Conservation (phyloP, 2,888 invertebrate species). For the Pachydiplax longipennis region DNA sequence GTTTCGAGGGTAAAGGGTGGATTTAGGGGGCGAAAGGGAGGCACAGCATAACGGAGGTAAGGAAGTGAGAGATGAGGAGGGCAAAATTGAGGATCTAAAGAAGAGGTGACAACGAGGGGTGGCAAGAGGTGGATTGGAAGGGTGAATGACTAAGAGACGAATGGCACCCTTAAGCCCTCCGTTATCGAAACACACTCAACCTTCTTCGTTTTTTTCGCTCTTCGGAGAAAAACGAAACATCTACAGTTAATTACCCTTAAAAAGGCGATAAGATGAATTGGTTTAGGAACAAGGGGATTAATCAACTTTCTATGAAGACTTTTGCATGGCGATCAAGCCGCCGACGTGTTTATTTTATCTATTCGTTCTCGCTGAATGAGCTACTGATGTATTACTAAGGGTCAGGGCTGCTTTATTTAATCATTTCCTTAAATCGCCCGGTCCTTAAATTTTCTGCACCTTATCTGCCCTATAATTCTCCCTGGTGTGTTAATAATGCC, state of each 20-base stretch:
- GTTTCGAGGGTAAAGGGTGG: too few relatives aligned
- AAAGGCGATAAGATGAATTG: not conserved
- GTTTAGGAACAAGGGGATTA: not conserved
- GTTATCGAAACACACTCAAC: not conserved
- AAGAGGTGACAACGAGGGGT: not conserved
- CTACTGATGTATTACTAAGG: not conserved
- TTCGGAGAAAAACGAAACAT: not conserved
- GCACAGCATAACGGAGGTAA: too few relatives aligned
- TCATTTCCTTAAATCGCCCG: too few relatives aligned
- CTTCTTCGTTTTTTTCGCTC: not conserved
- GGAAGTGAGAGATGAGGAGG: too few relatives aligned
- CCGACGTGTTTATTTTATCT: not conserved
- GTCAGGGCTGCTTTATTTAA: not conserved
- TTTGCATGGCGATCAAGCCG: not conserved
- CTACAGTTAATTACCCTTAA: not conserved
- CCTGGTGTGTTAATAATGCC: too few relatives aligned
- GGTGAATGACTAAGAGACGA: not conserved
- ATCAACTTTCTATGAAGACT: not conserved
- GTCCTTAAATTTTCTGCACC: too few relatives aligned
- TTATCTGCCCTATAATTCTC: too few relatives aligned
- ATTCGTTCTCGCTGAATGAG: not conserved
- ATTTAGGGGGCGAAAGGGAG: too few relatives aligned
- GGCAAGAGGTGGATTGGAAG: not conserved
- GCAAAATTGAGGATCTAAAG: too few relatives aligned
- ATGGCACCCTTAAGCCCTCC: not conserved